Percentiles rank a stretch among this genome's conserved stretches.
Conservation (phyloP, 2,797 vertebrate species). For the Apogon hyalosoma region DNA sequence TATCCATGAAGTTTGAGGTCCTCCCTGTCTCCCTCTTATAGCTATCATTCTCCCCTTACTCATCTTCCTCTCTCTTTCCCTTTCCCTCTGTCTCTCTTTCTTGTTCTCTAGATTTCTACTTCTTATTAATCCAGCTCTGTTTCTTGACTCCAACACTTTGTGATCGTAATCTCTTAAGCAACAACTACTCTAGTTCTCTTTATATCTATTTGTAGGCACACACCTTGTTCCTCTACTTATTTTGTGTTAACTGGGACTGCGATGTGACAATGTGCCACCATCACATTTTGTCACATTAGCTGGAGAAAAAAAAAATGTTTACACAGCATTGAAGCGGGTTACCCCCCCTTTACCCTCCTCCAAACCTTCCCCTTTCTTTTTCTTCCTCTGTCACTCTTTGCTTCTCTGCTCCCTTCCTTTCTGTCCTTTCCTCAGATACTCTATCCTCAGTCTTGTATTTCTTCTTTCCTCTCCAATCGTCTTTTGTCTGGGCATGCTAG, state of each 20-base stretch:
- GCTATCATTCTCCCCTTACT: conserved; percentile 49
- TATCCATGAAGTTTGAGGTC: conserved; percentile 61
- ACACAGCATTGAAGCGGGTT: conserved; percentile 93
- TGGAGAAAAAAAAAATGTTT: conserved; percentile 84
- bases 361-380: conserved; percentile 80
- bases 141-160: conserved; percentile 76
- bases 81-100: conserved; percentile 64
- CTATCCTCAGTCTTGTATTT: conserved; percentile 76
- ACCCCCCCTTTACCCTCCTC: conserved; percentile 83
- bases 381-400: conserved; percentile 78
- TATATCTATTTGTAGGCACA: conserved; percentile 79
- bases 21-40: conserved; percentile 46
- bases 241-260: conserved; percentile 90
- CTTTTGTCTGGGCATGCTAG: conserved; percentile 91
- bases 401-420: conserved; percentile 76
- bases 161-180: conserved; percentile 71
- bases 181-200: conserved; percentile 67
- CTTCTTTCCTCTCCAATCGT: conserved; percentile 84
- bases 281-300: conserved; percentile 94
- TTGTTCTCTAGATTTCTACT: conserved; percentile 84
- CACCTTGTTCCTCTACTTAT: conserved; percentile 78
- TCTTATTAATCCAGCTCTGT: conserved; percentile 83
- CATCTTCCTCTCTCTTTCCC: conserved; percentile 65
- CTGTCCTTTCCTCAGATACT: conserved; percentile 71
- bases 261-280: conserved; percentile 92